These are phyloP conservation scores for Diploscapter pachys DNA, from an alignment of 1,140 invertebrate species.

Conservation along the genomic window DNA sequence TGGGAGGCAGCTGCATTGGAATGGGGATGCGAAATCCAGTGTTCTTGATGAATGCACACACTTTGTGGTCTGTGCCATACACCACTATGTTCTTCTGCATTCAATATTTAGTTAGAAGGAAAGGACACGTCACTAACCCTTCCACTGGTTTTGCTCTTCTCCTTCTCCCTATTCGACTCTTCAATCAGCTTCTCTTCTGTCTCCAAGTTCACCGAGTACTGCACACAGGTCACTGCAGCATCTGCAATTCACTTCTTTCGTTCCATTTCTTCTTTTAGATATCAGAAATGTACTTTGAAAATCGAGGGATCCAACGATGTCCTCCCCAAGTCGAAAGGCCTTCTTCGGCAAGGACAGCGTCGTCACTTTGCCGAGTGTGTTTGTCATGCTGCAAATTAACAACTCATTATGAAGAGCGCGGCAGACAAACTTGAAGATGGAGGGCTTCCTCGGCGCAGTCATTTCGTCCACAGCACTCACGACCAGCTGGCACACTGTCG, in stretches of 20 bases:
- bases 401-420: too few relatives aligned
- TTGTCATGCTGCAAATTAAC: slow-evolving; percentile 35
- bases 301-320: slow-evolving; percentile 39
- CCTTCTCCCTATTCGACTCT: slow-evolving; percentile 10
- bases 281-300: slow-evolving; percentile 19
- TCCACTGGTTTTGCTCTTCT: slow-evolving; percentile 17
- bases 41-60: slow-evolving; percentile 46
- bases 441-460: slow-evolving; percentile 36
- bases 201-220: slow-evolving; percentile 37
- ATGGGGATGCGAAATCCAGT: slow-evolving; percentile 49
- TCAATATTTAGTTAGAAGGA: not conserved
- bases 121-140: not conserved
- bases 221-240: slow-evolving; percentile 37
- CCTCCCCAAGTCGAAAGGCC: slow-evolving; percentile 54
- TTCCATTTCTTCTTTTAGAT: slow-evolving; percentile 5
- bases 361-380: slow-evolving; percentile 40
- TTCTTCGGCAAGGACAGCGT: slow-evolving; percentile 48
- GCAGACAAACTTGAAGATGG: slow-evolving; percentile 16
- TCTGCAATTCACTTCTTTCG: slow-evolving; percentile 22
- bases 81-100: not conserved
- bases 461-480: slow-evolving; percentile 40
- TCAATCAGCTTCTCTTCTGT: slow-evolving; percentile 32
- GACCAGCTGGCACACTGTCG: slow-evolving; percentile 21
- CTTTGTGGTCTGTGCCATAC: not conserved
- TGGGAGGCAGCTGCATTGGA: slow-evolving; percentile 45